Conservation (phyloP, 2,797 vertebrate species). For the Gobionotothen gibberifrons region DNA sequence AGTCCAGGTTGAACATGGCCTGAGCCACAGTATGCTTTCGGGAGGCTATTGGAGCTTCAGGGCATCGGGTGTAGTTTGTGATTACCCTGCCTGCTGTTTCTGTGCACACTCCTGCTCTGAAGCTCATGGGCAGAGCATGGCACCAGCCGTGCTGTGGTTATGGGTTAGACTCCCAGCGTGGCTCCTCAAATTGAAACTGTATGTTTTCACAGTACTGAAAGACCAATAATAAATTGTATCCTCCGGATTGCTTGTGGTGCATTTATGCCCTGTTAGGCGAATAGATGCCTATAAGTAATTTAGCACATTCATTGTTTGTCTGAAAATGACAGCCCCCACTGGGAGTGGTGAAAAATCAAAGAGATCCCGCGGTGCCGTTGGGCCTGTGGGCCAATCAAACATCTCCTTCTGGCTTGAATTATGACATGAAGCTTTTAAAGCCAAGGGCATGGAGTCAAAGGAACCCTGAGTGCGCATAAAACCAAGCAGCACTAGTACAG, state of each 20-base stretch:
- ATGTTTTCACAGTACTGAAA: slow-evolving; percentile 51
- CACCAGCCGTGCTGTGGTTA: slow-evolving; percentile 61
- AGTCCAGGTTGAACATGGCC: slow-evolving; percentile 63
- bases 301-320: slow-evolving; percentile 46
- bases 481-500: slow-evolving; percentile 50
- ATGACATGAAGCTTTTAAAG: slow-evolving; percentile 70
- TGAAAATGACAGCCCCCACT: slow-evolving; percentile 55
- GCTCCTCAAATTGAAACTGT: slow-evolving; percentile 68
- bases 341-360: slow-evolving; percentile 67
- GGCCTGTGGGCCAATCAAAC: slow-evolving; percentile 63
- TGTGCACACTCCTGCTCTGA: slow-evolving; percentile 63
- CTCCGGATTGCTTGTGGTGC: slow-evolving; percentile 58
- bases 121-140: slow-evolving; percentile 66
- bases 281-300: slow-evolving; percentile 67
- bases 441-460: slow-evolving; percentile 54
- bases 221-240: slow-evolving; percentile 61
- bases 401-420: slow-evolving; percentile 78
- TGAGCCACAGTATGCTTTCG: slow-evolving; percentile 43
- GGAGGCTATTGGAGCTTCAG: slow-evolving; percentile 60
- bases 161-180: slow-evolving; percentile 63
- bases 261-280: slow-evolving; percentile 63
- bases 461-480: slow-evolving; percentile 65
- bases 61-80: slow-evolving; percentile 40
- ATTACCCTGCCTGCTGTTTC: slow-evolving; percentile 63
- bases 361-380: slow-evolving; percentile 54